Conservation (phyloP, 1,140 invertebrate genomes). For the Meteorus sp. region DNA sequence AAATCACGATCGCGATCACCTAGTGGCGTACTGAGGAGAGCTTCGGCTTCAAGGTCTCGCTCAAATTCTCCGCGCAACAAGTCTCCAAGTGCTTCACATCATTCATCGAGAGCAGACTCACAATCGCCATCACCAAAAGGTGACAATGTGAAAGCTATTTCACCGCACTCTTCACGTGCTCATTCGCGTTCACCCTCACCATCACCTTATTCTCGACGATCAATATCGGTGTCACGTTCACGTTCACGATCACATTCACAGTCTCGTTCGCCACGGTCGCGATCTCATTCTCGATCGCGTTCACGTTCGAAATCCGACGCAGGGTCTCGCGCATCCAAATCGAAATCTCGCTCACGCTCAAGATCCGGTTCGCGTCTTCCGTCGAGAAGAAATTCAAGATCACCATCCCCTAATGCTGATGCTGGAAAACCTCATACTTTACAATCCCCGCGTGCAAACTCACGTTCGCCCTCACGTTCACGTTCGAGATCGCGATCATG, state of each 20-base stretch:
- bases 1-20: constrained; percentile 33
- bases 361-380: constrained; percentile 34
- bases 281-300: constrained; percentile 32
- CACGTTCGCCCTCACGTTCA: constrained; percentile 38
- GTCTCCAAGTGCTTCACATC: too few relatives aligned
- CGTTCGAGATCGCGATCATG: constrained; percentile 42
- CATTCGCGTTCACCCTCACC: too few relatives aligned
- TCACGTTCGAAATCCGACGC: constrained; percentile 33
- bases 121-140: constrained; percentile 10
- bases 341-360: constrained; percentile 38
- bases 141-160: too few relatives aligned
- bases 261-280: constrained; percentile 25
- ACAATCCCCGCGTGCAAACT: constrained; percentile 32
- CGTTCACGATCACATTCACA: constrained; percentile 20
- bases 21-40: constrained; percentile 27
- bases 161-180: too few relatives aligned
- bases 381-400: too few relatives aligned
- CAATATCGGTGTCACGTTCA: too few relatives aligned
- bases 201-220: too few relatives aligned
- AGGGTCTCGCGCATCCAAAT: constrained; percentile 28
- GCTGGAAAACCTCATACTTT: constrained; percentile 28
- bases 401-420: too few relatives aligned
- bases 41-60: too few relatives aligned
- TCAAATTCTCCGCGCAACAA: too few relatives aligned
- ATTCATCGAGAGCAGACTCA: too few relatives aligned